Conservation (phyloP, 1,140 invertebrate species). For the Drosophila persimilis region DNA sequence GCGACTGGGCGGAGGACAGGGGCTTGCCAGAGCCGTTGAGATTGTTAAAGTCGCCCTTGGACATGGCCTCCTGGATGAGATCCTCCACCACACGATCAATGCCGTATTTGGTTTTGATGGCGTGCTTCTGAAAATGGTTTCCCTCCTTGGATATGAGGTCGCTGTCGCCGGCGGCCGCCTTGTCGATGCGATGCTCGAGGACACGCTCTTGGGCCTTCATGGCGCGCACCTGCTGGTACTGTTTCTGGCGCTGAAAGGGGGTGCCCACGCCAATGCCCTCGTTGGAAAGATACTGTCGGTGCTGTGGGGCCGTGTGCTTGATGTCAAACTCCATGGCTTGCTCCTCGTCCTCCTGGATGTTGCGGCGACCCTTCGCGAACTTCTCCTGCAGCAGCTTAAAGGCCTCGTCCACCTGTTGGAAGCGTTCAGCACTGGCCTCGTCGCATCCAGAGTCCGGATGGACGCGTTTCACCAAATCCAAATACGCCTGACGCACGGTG, state of each 20-base stretch:
- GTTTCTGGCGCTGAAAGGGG: slow-evolving; percentile 89
- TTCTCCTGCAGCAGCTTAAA: slow-evolving; percentile 85
- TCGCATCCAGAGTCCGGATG: slow-evolving; percentile 91
- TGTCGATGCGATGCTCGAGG: slow-evolving; percentile 88
- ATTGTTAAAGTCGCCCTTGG: slow-evolving; percentile 93
- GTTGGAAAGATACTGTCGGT: slow-evolving; percentile 92
- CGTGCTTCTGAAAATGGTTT: slow-evolving; percentile 85
- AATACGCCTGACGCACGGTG: slow-evolving; percentile 88
- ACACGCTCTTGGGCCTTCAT: slow-evolving; percentile 90
- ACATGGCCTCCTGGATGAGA: slow-evolving; percentile 95
- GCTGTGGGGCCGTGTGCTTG: slow-evolving; percentile 93
- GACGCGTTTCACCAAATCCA: slow-evolving; percentile 90
- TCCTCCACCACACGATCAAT: slow-evolving; percentile 95
- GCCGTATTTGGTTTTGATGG: slow-evolving; percentile 92
- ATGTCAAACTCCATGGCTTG: slow-evolving; percentile 84
- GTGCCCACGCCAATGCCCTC: slow-evolving; percentile 91
- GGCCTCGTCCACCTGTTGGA: slow-evolving; percentile 87
- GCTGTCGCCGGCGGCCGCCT: slow-evolving; percentile 87
- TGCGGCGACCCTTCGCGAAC: slow-evolving; percentile 84
- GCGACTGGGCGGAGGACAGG: slow-evolving; percentile 86
- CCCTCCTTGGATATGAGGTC: slow-evolving; percentile 88
- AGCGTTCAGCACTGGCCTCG: slow-evolving; percentile 88
- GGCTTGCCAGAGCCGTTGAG: slow-evolving; percentile 92
- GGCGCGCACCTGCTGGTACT: slow-evolving; percentile 88
- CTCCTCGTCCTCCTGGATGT: slow-evolving; percentile 81